phyloP scores from a whole-genome alignment of 2,113 vertebrate genomes.

The Athene cunicularia region DNA sequence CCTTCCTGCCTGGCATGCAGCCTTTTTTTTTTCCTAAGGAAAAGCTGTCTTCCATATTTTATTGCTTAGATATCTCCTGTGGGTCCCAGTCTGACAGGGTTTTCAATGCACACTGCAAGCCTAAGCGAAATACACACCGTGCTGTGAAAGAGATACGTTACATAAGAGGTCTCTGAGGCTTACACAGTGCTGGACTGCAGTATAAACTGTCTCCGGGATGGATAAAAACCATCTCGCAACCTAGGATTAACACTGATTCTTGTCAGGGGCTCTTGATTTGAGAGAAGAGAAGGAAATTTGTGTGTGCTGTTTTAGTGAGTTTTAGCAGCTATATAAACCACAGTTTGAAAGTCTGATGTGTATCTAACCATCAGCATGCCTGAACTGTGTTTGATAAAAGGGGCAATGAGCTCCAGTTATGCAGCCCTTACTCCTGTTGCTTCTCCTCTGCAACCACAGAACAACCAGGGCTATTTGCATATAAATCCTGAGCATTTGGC shows the following conservation, averaged over 20 bases:
- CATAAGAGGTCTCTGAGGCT: constrained; percentile 39
- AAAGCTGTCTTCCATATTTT: not conserved
- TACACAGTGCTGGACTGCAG: not conserved
- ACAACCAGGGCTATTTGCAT: not conserved
- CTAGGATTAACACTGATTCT: constrained; percentile 50
- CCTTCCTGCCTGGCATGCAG: not conserved
- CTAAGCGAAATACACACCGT: not conserved
- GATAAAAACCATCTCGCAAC: constrained; percentile 32
- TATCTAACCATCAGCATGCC: constrained; percentile 39
- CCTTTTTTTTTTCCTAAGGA: not conserved
- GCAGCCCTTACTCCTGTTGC: not conserved
- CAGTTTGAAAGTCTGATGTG: constrained; percentile 46
- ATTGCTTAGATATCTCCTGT: not conserved
- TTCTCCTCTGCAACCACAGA: constrained; percentile 1
- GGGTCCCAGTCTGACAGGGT: not conserved
- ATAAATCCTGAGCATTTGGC: not conserved
- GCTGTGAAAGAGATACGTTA: constrained; percentile 22
- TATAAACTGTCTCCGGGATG: constrained; percentile 30
- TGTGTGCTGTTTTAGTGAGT: constrained; percentile 41
- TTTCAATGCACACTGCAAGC: constrained; percentile 22
- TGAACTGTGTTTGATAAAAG: constrained; percentile 33
- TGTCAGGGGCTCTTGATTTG: constrained; percentile 36
- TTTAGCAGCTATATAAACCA: constrained; percentile 55
- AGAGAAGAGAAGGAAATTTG: constrained; percentile 52
- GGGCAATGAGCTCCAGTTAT: constrained; percentile 23